These are phyloP conservation scores for Thryonomys swinderianus DNA, from an alignment of 2,113 vertebrate genomes.

Conservation along the genomic window DNA sequence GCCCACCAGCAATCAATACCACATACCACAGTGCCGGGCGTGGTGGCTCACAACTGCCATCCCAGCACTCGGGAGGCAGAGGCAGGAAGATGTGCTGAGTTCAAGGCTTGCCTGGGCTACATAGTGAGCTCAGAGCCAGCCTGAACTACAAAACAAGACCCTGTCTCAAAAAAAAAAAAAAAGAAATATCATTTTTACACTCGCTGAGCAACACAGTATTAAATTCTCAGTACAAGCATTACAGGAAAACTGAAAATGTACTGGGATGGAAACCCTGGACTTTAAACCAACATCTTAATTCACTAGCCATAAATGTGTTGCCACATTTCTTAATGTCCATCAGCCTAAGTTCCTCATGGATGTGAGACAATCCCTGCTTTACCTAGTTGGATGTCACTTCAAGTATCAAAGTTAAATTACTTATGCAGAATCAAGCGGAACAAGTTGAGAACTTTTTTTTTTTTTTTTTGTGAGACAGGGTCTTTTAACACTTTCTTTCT, in stretches of 20 bases:
- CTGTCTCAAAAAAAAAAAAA: too few relatives aligned
- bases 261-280: not conserved
- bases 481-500: not conserved
- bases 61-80: too few relatives aligned
- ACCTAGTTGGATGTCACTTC: not conserved
- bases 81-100: too few relatives aligned
- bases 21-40: too few relatives aligned
- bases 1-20: too few relatives aligned
- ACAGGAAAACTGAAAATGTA: not conserved
- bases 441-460: not conserved
- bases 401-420: not conserved
- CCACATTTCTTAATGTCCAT: not conserved
- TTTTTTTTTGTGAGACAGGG: too few relatives aligned
- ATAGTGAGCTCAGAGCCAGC: too few relatives aligned
- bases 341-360: not conserved
- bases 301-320: not conserved
- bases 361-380: not conserved
- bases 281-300: not conserved
- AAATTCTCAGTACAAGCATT: conserved; percentile 1
- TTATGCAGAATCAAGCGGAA: not conserved
- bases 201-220: conserved; percentile 14
- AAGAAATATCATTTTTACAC: too few relatives aligned
- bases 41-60: too few relatives aligned
- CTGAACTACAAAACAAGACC: too few relatives aligned
- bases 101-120: too few relatives aligned